Conservation (phyloP, 2,888 invertebrate genomes). For the Sphaerophoria taeniata region DNA sequence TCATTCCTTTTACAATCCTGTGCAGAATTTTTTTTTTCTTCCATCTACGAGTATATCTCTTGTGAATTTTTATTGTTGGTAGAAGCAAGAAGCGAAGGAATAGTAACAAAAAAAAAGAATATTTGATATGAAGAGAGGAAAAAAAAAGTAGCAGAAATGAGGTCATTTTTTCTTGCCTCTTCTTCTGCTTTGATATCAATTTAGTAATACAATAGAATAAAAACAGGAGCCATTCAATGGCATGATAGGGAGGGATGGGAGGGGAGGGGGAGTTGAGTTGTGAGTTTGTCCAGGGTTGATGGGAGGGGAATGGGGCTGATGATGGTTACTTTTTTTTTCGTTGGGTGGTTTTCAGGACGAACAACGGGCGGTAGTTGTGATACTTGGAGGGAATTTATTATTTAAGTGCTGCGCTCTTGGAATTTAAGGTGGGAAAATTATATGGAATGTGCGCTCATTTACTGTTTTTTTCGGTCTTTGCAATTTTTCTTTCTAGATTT, state of each 20-base stretch:
- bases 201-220: constrained; percentile 74
- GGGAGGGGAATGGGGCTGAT: constrained; percentile 21
- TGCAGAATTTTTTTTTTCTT: constrained; percentile 58
- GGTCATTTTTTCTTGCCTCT: constrained; percentile 72
- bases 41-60: constrained; percentile 37
- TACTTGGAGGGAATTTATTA: constrained; percentile 73
- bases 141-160: constrained; percentile 64
- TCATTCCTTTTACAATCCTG: constrained; percentile 65
- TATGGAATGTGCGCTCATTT: constrained; percentile 71
- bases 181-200: constrained; percentile 73
- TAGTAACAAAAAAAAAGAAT: constrained; percentile 36
- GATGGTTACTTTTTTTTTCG: background rate
- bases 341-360: constrained; percentile 46
- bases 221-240: constrained; percentile 61
- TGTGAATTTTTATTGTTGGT: constrained; percentile 69
- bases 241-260: background rate
- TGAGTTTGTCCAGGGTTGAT: no score
- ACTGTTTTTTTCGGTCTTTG: constrained; percentile 7
- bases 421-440: constrained; percentile 74
- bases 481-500: constrained; percentile 29
- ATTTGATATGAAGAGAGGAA: constrained; percentile 37
- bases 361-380: constrained; percentile 55
- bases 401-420: constrained; percentile 72
- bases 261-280: background rate
- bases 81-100: constrained; percentile 27